A percentile compares a stretch with the other conserved stretches of the same genome.
These are phyloP conservation scores for Bimastos eiseni DNA, from an alignment of 2,888 invertebrate genomes.

Conservation along the genomic window DNA sequence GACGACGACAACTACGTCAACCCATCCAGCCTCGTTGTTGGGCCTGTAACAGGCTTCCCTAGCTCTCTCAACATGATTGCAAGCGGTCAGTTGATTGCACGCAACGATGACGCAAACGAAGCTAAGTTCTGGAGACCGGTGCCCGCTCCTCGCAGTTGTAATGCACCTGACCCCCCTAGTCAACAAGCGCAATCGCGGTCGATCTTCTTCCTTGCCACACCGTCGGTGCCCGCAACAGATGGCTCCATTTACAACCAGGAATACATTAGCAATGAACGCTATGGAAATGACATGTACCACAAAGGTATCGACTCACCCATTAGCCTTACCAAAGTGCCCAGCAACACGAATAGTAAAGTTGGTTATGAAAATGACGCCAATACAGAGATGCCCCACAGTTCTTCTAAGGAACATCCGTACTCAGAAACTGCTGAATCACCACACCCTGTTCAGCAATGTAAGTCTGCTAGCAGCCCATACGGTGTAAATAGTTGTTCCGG, in stretches of 20 bases:
- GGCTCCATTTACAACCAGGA: not conserved
- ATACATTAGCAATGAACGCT: not conserved
- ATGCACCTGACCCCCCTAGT: not conserved
- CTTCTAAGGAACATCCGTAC: too few species aligned
- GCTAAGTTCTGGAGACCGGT: not conserved
- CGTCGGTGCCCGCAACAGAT: not conserved
- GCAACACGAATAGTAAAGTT: not conserved
- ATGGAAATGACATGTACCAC: not conserved
- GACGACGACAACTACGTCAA: not conserved
- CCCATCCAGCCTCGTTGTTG: not conserved
- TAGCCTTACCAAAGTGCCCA: not conserved
- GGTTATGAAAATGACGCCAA: not conserved
- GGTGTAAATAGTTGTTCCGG: too few species aligned
- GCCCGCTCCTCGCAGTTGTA: not conserved
- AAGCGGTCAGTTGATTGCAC: not conserved
- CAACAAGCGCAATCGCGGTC: too few species aligned
- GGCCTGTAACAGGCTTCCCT: not conserved
- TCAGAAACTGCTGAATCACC: too few species aligned
- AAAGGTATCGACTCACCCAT: not conserved
- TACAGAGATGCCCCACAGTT: not conserved
- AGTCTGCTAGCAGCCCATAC: too few species aligned
- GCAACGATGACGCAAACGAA: not conserved
- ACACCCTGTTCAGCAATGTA: too few species aligned
- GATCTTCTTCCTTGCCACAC: not conserved
- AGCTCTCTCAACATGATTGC: not conserved